Conservation (phyloP, 2,888 invertebrate genomes). For the Odontomyia ornata region DNA sequence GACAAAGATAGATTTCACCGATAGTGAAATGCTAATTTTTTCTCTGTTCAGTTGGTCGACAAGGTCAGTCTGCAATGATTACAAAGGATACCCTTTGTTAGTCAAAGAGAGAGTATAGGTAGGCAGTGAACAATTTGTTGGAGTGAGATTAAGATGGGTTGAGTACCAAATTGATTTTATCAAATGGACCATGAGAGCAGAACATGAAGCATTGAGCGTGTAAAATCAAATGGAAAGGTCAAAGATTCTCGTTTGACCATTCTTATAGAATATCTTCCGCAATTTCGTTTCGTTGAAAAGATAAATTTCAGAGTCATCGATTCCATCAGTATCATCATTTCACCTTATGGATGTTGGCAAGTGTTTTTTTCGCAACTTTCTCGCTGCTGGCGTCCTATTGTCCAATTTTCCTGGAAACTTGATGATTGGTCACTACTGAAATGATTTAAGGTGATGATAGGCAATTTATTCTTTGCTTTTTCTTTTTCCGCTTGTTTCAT, state of each 20-base stretch:
- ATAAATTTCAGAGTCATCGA: neutral
- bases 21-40: slow-evolving; percentile 6
- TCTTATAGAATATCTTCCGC: no score
- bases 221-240: neutral
- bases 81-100: neutral
- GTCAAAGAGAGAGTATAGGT: no score
- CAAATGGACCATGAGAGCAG: no score
- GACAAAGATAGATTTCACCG: neutral
- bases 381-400: no score
- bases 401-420: neutral
- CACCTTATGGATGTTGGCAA: neutral
- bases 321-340: neutral
- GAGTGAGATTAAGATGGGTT: neutral
- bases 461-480: slow-evolving; percentile 14
- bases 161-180: no score
- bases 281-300: no score
- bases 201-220: neutral
- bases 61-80: neutral
- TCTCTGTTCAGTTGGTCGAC: neutral
- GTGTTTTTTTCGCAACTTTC: neutral
- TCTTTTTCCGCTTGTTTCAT: neutral
- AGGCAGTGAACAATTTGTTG: neutral
- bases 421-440: neutral
- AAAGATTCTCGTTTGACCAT: neutral
- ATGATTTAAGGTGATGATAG: slow-evolving; percentile 35